Evolutionary conservation across 2,113 vertebrate species (phyloP).

Genomic region (Oncorhynchus masou): DNA sequence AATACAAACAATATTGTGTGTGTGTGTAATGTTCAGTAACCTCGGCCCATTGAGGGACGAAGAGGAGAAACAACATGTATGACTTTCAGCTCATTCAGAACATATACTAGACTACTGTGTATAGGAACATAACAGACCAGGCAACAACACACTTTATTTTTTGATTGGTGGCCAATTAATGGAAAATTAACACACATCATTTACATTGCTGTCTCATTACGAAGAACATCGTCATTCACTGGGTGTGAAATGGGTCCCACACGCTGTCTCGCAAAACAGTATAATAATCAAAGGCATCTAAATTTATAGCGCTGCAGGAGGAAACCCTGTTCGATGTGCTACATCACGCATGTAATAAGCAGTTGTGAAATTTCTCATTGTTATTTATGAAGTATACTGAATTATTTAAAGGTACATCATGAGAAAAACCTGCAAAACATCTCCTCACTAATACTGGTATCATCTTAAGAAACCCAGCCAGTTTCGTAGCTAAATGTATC

Average conservation of each 20-base stretch:
- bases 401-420: slow-evolving; percentile 11
- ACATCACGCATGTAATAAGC: slow-evolving; percentile 10
- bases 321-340: not conserved
- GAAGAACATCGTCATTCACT: not conserved
- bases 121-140: not conserved
- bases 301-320: slow-evolving; percentile 6
- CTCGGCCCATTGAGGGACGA: too few relatives aligned
- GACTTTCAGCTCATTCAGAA: not conserved
- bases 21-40: too few relatives aligned
- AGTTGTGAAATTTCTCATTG: slow-evolving; percentile 8
- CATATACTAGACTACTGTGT: too few relatives aligned
- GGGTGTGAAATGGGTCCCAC: not conserved
- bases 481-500: not conserved
- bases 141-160: not conserved
- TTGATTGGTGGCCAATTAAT: not conserved
- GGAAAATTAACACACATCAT: not conserved
- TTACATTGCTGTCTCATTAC: not conserved
- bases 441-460: slow-evolving; percentile 4
- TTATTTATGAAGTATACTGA: slow-evolving; percentile 30
- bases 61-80: too few relatives aligned
- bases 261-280: not conserved
- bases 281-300: slow-evolving; percentile 9
- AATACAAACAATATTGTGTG: not conserved
- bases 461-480: not conserved
- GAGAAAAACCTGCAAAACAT: not conserved